Base-by-base conservation (phyloP, 2,113 vertebrate genomes). In the Microtus montanus region DNA sequence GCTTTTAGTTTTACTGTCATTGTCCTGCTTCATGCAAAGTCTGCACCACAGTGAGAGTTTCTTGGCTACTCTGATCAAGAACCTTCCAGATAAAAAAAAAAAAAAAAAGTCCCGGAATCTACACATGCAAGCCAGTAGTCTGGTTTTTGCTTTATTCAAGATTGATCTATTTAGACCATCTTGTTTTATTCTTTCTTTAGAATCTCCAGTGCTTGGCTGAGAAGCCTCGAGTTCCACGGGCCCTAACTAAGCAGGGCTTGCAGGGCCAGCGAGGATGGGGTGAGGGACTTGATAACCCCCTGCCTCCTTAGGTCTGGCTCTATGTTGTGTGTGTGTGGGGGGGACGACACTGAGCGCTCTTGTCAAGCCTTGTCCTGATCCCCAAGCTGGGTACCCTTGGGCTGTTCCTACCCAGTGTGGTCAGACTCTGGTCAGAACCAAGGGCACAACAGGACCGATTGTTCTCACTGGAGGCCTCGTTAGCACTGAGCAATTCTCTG, bases 31-130 rank as follows among this genome's bases (percentile, higher is more conserved):
- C 79, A 84, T 83, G 64, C 79, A 91, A 96, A 89, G 47, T 93
- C 86, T 87, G 89, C 68, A 88, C 61, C 84, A 80, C 1, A 88
- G 77, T 91, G 92, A 96, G 90, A 79, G 61, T 77, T 95, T 97
- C 85, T 94, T 97, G 97, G 93, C 95, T 22, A 13, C 26, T 91
- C 49, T 49, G 70, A 94, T n/a, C 47, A 75, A 88, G 86, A 92
- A 73, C 35, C 77, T 90, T 96, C 87, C 68, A 95, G 90, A 85
- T n/a, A 58, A 7, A 7, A 58, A 58, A 93, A 5, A 41, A 41
- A 41, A n/a, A 54, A 54, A 58, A 73, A 64, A 30, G 75, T 84
- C 87, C 66, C 47, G 68, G 87, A 77, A 78, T 88, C 71, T 91
- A 92, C 75, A 75, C 24, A 87, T 68, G 44, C 38, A 79, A 95